A percentile compares a stretch with the other conserved stretches of the same genome.
These are phyloP conservation scores for Dioctria linearis DNA, from an alignment of 2,888 invertebrate genomes.

Conservation along the genomic window DNA sequence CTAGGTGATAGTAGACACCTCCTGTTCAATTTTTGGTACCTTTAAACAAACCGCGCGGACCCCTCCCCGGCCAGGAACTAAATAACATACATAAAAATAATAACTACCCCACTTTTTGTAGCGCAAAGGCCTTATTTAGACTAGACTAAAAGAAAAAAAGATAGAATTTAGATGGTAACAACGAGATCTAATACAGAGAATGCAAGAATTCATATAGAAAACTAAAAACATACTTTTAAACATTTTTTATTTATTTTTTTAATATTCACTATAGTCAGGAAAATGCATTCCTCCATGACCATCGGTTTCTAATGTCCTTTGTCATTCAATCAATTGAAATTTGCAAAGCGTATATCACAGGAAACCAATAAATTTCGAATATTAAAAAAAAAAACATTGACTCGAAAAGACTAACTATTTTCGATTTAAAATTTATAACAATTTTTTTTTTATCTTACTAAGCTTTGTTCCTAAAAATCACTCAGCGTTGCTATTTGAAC, in stretches of 20 bases:
- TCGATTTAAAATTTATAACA: conserved; percentile 12
- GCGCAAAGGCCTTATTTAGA: too few species aligned
- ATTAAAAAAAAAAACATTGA: conserved; percentile 17
- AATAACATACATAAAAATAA: too few species aligned
- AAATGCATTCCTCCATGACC: conserved; percentile 1
- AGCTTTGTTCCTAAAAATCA: conserved; percentile 2
- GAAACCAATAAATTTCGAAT: conserved; percentile 23
- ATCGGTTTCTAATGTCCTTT: background rate
- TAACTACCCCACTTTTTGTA: too few species aligned
- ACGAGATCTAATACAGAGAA: too few species aligned
- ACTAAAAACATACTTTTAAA: too few species aligned
- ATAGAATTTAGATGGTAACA: too few species aligned
- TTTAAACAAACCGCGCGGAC: too few species aligned
- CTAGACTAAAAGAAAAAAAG: too few species aligned
- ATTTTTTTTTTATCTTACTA: background rate
- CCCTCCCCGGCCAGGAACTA: too few species aligned
- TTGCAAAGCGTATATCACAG: conserved; percentile 33
- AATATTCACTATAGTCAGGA: conserved; percentile 10
- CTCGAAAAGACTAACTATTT: conserved; percentile 3
- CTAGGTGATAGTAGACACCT: too few species aligned
- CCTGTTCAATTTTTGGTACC: too few species aligned
- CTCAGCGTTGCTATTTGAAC: conserved; percentile 66
- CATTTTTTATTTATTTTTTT: background rate
- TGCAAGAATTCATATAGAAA: too few species aligned
- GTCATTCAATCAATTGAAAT: background rate